These are phyloP conservation scores for Montipora capricornis DNA, from an alignment of 64 coral and sea anemone genomes.

Conservation along the genomic window DNA sequence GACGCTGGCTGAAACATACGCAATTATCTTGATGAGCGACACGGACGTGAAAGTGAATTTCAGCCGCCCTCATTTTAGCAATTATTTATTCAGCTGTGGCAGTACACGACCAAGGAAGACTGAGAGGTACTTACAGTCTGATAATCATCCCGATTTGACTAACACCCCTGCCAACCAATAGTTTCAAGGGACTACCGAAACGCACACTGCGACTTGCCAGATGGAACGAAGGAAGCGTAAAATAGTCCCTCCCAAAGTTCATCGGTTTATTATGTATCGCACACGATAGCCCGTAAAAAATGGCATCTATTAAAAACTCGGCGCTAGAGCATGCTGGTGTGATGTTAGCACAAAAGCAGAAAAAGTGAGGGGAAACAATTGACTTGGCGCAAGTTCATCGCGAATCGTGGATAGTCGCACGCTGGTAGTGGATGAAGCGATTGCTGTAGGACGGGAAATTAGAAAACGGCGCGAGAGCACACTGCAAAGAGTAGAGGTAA, in stretches of 20 bases:
- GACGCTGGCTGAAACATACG: constrained; percentile 35
- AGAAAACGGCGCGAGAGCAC: constrained; percentile 1
- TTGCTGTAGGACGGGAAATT: constrained; percentile 58
- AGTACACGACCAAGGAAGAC: constrained; percentile 63
- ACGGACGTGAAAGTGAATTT: constrained; percentile 41
- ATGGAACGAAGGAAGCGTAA: neutral
- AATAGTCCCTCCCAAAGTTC: constrained; percentile 6
- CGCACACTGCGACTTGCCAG: neutral
- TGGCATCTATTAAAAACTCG: constrained; percentile 62
- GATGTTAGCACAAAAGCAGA: constrained; percentile 53
- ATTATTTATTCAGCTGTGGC: constrained; percentile 61
- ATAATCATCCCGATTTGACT: too few species aligned
- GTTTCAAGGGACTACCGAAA: neutral
- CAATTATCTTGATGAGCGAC: neutral
- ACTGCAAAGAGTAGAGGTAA: constrained; percentile 28
- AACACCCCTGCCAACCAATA: neutral
- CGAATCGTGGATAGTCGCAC: constrained; percentile 45
- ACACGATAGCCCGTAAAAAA: constrained; percentile 74
- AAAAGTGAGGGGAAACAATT: constrained; percentile 66
- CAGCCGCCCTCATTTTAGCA: neutral
- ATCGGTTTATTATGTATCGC: constrained; percentile 37
- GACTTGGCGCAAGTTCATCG: constrained; percentile 70
- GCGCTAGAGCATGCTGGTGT: constrained; percentile 68
- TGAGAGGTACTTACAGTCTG: too few species aligned
- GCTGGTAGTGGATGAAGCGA: constrained; percentile 48